Conservation (phyloP, 2,888 invertebrate species). For the Fragum fragum region DNA sequence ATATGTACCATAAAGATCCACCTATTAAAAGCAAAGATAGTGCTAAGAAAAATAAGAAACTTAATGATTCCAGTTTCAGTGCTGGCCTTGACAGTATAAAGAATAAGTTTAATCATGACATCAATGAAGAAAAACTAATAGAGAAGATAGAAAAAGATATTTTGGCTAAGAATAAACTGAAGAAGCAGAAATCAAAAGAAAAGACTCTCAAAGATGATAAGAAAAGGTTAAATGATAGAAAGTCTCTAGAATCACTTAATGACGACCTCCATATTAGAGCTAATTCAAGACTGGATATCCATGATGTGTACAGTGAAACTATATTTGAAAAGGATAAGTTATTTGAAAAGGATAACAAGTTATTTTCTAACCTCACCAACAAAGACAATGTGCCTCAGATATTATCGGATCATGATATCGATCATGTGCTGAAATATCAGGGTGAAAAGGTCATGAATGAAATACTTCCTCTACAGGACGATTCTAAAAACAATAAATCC, state of each 20-base stretch:
- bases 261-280: slow-evolving; percentile 42
- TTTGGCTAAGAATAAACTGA: slow-evolving; percentile 44
- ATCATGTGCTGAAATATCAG: slow-evolving; percentile 50
- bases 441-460: slow-evolving; percentile 57
- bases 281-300: slow-evolving; percentile 55
- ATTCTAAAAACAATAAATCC: slow-evolving; percentile 50
- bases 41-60: slow-evolving; percentile 37
- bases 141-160: slow-evolving; percentile 32
- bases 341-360: slow-evolving; percentile 58
- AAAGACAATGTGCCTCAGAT: slow-evolving; percentile 63
- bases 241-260: slow-evolving; percentile 46
- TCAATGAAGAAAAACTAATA: slow-evolving; percentile 26
- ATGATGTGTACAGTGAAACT: slow-evolving; percentile 59
- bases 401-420: slow-evolving; percentile 53
- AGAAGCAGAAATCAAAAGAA: slow-evolving; percentile 60
- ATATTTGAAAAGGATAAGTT: slow-evolving; percentile 61
- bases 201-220: slow-evolving; percentile 59
- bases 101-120: slow-evolving; percentile 7
- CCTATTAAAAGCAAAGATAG: slow-evolving; percentile 35
- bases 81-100: slow-evolving; percentile 51
- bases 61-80: slow-evolving; percentile 53
- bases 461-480: slow-evolving; percentile 54
- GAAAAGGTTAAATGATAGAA: slow-evolving; percentile 51
- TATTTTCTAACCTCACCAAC: slow-evolving; percentile 55
- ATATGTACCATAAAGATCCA: slow-evolving; percentile 38